Evolutionary conservation across 2,113 vertebrate genomes (phyloP), one percentile per base, ranked within the genome.

Genomic region (Megaceryle torquata): DNA sequence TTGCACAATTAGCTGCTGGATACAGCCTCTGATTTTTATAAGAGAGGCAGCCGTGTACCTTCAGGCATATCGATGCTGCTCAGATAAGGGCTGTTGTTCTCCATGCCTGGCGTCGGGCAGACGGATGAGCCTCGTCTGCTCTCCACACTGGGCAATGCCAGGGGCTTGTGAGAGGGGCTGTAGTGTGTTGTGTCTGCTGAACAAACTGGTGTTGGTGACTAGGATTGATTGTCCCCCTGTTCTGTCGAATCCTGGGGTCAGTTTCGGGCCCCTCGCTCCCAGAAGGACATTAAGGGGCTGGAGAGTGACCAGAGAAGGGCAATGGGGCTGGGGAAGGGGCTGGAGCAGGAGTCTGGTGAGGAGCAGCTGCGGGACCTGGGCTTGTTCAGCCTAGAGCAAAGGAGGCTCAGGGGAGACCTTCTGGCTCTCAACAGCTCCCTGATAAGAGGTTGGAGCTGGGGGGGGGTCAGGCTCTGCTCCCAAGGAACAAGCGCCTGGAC

Each of bases 31-130:
- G 64, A 3, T 82, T 9, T 10, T 21, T 7, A 1, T 11, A 0
- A 39, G 56, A 1, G 2, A 26, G 6, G 35, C 6, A 11, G 6
- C 46, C 1, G 0, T 3, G 46, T 31, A n/a, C 44, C 80, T 53
- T 2, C 0, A 16, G 91, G 80, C 48, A 2, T 5, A 54, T 10
- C n/a, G 91, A 5, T 50, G 44, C 51, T 54, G 37, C 50, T 28
- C 1, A 1, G 12, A 9, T 21, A 18, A 13, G 67, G 46, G 57
- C 21, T 0, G 10, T 7, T 6, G 31, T 28, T 59, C 11, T 16
- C 57, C 14, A 0, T 18, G 4, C 35, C 29, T 9, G 8, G 50
- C 7, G 26, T 22, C 13, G 5, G 1, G 0, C 3, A 7, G 68
- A 21, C 3, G 0, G 48, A 26, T 21, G 3, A 33, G 21, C 76